These are phyloP conservation scores for Lasiommata megera DNA, from an alignment of 2,888 invertebrate species.

Conservation along the genomic window DNA sequence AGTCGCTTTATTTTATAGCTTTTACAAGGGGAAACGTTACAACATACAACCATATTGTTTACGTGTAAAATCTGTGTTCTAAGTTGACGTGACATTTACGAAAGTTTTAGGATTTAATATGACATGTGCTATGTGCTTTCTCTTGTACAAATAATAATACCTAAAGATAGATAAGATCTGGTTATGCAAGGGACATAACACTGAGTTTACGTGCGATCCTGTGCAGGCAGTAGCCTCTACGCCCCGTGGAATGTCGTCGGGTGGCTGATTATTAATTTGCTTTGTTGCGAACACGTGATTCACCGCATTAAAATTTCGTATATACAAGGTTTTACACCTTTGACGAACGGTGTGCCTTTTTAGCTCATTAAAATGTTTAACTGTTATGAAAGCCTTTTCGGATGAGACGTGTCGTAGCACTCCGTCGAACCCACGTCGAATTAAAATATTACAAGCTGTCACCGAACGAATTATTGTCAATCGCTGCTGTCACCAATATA, in stretches of 20 bases:
- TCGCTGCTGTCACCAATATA: constrained; percentile 7
- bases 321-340: neutral
- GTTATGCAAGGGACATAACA: constrained; percentile 20
- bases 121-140: neutral
- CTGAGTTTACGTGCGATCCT: constrained; percentile 51
- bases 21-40: no score
- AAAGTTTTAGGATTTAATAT: neutral
- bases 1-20: constrained; percentile 17
- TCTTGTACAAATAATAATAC: neutral
- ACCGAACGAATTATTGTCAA: constrained; percentile 2
- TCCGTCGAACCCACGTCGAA: constrained; percentile 27
- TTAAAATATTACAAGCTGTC: constrained; percentile 16
- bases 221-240: constrained; percentile 19
- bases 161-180: neutral
- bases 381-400: neutral
- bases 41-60: no score
- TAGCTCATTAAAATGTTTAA: constrained; percentile 13
- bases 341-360: neutral
- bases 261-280: constrained; percentile 68
- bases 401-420: constrained; percentile 19
- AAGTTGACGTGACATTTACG: no score
- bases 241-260: constrained; percentile 65
- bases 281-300: constrained; percentile 65
- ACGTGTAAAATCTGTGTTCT: no score
- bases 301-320: constrained; percentile 43